These are phyloP conservation scores for Stenopsyche tienmushanensis DNA, from an alignment of 1,140 invertebrate species.

Conservation along the genomic window DNA sequence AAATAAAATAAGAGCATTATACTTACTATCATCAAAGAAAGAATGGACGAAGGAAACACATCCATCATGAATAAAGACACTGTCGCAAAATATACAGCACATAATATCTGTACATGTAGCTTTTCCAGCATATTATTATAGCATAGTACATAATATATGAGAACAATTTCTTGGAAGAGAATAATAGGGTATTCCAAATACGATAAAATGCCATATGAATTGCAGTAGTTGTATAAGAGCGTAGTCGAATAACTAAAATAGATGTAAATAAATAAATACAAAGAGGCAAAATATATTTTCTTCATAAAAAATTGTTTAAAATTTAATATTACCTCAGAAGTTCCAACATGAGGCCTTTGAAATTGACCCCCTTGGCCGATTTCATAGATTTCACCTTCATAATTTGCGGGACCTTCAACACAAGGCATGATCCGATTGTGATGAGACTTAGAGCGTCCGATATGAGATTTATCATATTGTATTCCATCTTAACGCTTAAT, in stretches of 20 bases:
- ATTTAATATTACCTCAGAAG: slow-evolving; percentile 60
- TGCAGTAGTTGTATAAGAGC: slow-evolving; percentile 69
- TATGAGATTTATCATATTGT: slow-evolving; percentile 48
- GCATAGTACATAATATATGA: slow-evolving; percentile 64
- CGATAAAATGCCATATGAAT: slow-evolving; percentile 65
- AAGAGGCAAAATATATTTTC: neutral
- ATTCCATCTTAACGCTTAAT: slow-evolving; percentile 8
- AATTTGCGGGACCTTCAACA: slow-evolving; percentile 73
- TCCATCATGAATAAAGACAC: slow-evolving; percentile 3
- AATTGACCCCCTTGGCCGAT: slow-evolving; percentile 63
- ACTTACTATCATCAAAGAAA: slow-evolving; percentile 10
- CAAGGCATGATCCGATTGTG: slow-evolving; percentile 66
- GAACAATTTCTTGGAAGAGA: slow-evolving; percentile 65
- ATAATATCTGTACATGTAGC: slow-evolving; percentile 42
- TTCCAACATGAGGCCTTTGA: slow-evolving; percentile 65
- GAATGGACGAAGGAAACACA: neutral
- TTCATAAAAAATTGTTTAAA: slow-evolving; percentile 11
- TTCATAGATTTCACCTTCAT: slow-evolving; percentile 58
- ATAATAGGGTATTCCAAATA: slow-evolving; percentile 76
- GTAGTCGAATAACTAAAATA: slow-evolving; percentile 69
- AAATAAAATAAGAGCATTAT: neutral
- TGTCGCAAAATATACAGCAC: neutral
- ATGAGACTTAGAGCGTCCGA: slow-evolving; percentile 63
- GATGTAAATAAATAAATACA: slow-evolving; percentile 10
- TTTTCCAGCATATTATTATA: slow-evolving; percentile 58